Evolutionary conservation across 2,888 invertebrate genomes (phyloP).

Genomic region (Chaitophorus viminalis): DNA sequence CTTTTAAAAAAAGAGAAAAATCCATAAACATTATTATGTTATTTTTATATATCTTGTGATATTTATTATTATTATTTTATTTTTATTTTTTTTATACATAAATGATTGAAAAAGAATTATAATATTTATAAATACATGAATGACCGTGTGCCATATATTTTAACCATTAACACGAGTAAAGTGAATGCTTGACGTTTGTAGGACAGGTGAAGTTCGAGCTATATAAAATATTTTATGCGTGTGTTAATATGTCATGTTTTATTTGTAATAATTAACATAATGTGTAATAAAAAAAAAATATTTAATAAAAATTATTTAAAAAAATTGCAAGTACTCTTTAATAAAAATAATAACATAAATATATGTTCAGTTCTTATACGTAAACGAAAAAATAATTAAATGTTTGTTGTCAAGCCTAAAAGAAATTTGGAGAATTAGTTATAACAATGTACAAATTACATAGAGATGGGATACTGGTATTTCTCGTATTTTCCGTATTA

Average conservation of each 20-base stretch:
- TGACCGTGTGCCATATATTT: neutral
- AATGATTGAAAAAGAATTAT: neutral
- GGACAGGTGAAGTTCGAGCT: neutral
- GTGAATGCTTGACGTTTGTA: neutral
- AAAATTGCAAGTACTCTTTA: neutral
- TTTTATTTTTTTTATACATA: neutral
- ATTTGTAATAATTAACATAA: neutral
- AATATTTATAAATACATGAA: too few species aligned
- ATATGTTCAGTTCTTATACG: too few species aligned
- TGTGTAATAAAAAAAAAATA: neutral
- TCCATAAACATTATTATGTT: neutral
- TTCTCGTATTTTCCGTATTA: too few species aligned
- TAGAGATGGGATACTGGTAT: too few species aligned
- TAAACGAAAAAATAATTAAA: too few species aligned
- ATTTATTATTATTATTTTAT: neutral
- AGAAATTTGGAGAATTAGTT: too few species aligned
- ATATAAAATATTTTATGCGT: neutral
- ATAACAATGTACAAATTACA: too few species aligned
- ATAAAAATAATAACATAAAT: neutral
- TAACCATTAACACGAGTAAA: neutral
- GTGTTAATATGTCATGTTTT: neutral
- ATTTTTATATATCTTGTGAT: too few species aligned
- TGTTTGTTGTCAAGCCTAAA: too few species aligned
- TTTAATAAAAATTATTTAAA: neutral
- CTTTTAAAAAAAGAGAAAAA: neutral